Base-by-base conservation (phyloP, 2,113 vertebrate species). In the Siniperca knerii region DNA sequence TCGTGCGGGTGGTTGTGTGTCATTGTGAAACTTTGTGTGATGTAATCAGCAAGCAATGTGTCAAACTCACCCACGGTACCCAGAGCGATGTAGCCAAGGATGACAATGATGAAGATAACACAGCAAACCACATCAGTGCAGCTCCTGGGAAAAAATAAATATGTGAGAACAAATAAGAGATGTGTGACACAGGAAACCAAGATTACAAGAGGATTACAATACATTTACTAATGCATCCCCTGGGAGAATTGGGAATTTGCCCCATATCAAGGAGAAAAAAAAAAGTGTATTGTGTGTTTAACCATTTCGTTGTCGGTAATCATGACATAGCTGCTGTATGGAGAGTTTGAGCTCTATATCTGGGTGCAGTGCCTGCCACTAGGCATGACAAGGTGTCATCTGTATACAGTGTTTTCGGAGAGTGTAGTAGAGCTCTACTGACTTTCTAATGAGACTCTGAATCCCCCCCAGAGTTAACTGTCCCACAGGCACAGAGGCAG, bases 121-220 rank as follows among this genome's bases (percentile, higher is more conserved):
- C 98, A 98, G 96, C 98, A 99, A 48, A 97, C 33, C 83, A 98
- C 71, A 42, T 99, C 98, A 46, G 98, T 99, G 93, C 97, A 98
- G 90, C 82, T 94, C 96, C 98, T 99, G 89, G 57, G 72, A 7
- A 44, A 52, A 44, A 44, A 44, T 2, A 79, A 40, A 68, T 0
- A 44, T 23, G 25, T 55, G n/a, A 73, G 37, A 57, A 88, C 67
- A 89, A 60, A 74, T 35, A 33, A 57, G 50, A 57, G 37, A 62
- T 13, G 25, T 46, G 42, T 58, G 72, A 87, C 25, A 54, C 12
- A 4, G 15, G 8, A 65, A 61, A 42, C 25, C 1, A 29, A 29
- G 29, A 29, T 29, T 29, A 29, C 29, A 29, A 29, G 29, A 29
- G 29, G 29, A 29, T 29, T 29, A 29, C 29, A 2, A 29, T 18